These are phyloP conservation scores for Aphis craccivora DNA, from an alignment of 1,140 invertebrate genomes.

Conservation along the genomic window DNA sequence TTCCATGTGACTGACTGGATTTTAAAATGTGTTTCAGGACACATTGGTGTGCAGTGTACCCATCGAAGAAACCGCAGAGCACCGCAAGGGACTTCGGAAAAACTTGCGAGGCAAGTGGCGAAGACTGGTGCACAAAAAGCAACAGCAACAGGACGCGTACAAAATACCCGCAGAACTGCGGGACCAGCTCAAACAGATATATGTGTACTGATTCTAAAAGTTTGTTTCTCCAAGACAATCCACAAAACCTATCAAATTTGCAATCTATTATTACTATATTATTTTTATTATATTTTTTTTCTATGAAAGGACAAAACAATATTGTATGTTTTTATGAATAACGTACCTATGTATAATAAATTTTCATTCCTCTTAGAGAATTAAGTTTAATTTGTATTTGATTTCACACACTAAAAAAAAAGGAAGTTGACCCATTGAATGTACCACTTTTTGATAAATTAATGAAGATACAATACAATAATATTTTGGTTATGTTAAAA, in stretches of 20 bases:
- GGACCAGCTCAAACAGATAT: constrained; percentile 86
- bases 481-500: not conserved
- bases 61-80: constrained; percentile 76
- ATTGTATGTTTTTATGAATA: constrained; percentile 52
- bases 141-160: constrained; percentile 79
- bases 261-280: constrained; percentile 38
- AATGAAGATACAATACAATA: not conserved
- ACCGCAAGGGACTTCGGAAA: constrained; percentile 76
- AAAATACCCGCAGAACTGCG: constrained; percentile 85
- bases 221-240: constrained; percentile 48
- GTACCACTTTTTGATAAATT: not conserved
- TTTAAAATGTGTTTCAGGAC: constrained; percentile 67
- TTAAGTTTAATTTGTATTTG: constrained; percentile 48
- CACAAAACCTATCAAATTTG: constrained; percentile 55
- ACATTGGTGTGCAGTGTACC: constrained; percentile 75
- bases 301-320: constrained; percentile 50
- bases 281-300: constrained; percentile 34
- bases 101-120: constrained; percentile 83
- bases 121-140: constrained; percentile 77
- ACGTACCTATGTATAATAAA: constrained; percentile 46
- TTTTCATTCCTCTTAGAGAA: constrained; percentile 54
- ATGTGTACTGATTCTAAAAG: constrained; percentile 75
- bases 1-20: constrained; percentile 50
- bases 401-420: not conserved
- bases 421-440: not conserved